Conservation (phyloP, 2,113 vertebrate genomes). For the Atractosteus spatula region DNA sequence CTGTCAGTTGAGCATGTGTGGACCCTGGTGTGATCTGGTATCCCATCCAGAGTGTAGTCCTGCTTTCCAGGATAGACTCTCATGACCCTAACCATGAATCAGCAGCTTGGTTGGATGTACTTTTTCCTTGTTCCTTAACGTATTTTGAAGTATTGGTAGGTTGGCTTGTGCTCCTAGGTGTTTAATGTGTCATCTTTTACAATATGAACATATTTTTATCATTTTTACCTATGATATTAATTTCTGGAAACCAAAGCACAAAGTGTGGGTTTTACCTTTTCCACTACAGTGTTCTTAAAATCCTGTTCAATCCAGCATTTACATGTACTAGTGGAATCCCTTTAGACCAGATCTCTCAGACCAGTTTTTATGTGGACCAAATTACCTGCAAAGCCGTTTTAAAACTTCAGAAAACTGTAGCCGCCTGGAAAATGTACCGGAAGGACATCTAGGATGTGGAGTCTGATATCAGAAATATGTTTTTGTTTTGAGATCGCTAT, state of each 20-base stretch:
- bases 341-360: neutral
- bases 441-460: slow-evolving; percentile 52
- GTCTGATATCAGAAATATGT: too few relatives aligned
- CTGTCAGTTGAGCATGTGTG: too few relatives aligned
- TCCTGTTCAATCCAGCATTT: neutral
- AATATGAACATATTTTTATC: neutral
- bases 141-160: too few relatives aligned
- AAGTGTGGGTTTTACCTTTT: slow-evolving; percentile 14
- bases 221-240: slow-evolving; percentile 21
- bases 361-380: slow-evolving; percentile 30
- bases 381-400: slow-evolving; percentile 47
- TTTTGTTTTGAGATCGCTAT: too few relatives aligned
- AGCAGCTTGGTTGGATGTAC: too few relatives aligned
- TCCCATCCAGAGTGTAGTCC: too few relatives aligned
- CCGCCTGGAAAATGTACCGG: slow-evolving; percentile 51
- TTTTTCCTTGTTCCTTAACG: too few relatives aligned
- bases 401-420: slow-evolving; percentile 62
- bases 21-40: too few relatives aligned
- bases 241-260: slow-evolving; percentile 14
- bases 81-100: too few relatives aligned
- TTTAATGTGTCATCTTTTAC: too few relatives aligned
- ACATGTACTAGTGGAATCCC: neutral
- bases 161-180: too few relatives aligned
- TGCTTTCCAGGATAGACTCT: too few relatives aligned
- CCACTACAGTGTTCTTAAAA: neutral